Evolutionary conservation across 2,888 invertebrate species (phyloP).

Genomic region (Sesia bembeciformis): DNA sequence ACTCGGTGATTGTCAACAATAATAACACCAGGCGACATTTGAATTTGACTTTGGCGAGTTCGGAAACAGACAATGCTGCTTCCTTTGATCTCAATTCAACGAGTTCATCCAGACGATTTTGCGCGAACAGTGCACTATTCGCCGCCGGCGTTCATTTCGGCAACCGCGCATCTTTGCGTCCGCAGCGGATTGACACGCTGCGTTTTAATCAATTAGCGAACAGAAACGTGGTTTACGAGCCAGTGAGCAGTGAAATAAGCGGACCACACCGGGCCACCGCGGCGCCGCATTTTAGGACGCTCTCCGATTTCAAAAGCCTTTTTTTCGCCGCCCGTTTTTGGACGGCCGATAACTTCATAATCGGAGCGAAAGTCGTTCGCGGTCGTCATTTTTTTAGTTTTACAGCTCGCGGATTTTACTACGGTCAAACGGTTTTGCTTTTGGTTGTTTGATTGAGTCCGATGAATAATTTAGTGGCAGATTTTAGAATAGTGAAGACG

Average conservation of each 20-base stretch:
- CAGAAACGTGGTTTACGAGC: constrained; percentile 50
- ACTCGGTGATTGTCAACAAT: too few relatives aligned
- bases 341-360: constrained; percentile 18
- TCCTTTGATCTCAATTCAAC: constrained; percentile 29
- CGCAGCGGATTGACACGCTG: constrained; percentile 55
- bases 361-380: constrained; percentile 30
- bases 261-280: constrained; percentile 36
- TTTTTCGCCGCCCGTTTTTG: constrained; percentile 13
- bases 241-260: constrained; percentile 69
- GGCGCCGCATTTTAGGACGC: constrained; percentile 39
- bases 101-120: constrained; percentile 17
- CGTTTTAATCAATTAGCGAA: constrained; percentile 72
- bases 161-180: constrained; percentile 25
- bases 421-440: constrained; percentile 1
- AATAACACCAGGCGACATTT: constrained; percentile 6
- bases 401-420: constrained; percentile 13
- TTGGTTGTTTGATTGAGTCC: constrained; percentile 20
- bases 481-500: too few relatives aligned
- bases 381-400: constrained; percentile 14
- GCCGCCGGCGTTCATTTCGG: constrained; percentile 7
- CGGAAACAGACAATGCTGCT: constrained; percentile 16
- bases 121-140: constrained; percentile 7
- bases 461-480: constrained; percentile 9
- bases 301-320: constrained; percentile 52
- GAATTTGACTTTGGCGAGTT: constrained; percentile 12